Base-by-base conservation (phyloP, 1,140 invertebrate genomes). In the Scaptomyza graminum region DNA sequence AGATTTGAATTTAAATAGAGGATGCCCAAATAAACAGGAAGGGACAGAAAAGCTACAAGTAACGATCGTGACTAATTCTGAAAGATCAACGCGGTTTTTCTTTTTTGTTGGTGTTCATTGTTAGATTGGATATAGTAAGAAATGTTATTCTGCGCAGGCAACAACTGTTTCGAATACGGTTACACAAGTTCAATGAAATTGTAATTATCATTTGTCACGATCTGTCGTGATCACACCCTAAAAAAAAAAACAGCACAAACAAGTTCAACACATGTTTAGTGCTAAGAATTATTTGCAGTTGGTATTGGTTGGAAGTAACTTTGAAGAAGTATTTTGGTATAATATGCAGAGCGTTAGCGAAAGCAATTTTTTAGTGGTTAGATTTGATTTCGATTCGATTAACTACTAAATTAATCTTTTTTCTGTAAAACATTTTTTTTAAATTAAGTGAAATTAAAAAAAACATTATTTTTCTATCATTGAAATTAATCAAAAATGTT, bases 1-100 rank as follows among this genome's bases (percentile, higher is more conserved):
- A 59, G 63, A 66, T 59, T 43, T 67, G 63, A 72, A 72, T 72
- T 60, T 43, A 60, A 72, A 67, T 67, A 60, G 69, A 67, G 50
- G 63, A 60, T 60, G 56, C 41, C 39, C 22, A 49, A 34, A 34
- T 12, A 41, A 41, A 31, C 67, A 67, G 55, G 69, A 57, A 72
- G 56, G 37, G 34, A 41, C 47, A 22, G 2, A 11, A 25, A 59
- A 41, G 1, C 12, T 4, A 41, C 37, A 11, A 16, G 2, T 66
- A 66, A 71, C 44, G 43, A 61, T 18, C 69, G 52, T 72, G 69
- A 72, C 69, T 67, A 60, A 72, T 60, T 22, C 16, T 41, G 2
- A 31, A 22, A 22, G 18, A 22, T 22, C 18, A 15, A 25, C 39
- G 28, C 28, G 28, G 28, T 31, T 31, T 31, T 31, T 28, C 1